Evolutionary conservation across 2,113 vertebrate species (phyloP).

Genomic region (Thunnus thynnus): DNA sequence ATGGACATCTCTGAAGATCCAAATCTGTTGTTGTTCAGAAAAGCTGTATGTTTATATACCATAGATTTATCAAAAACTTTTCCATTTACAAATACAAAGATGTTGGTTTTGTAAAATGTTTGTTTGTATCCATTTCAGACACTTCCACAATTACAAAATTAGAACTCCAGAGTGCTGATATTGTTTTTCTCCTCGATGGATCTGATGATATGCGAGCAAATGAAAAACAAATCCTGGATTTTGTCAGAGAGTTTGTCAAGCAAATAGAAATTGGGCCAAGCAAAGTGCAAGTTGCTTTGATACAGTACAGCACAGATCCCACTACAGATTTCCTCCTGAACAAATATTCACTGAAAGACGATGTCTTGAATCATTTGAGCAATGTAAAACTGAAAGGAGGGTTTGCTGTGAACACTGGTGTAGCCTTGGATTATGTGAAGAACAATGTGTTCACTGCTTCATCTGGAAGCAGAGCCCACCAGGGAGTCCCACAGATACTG

Average conservation of each 20-base stretch:
- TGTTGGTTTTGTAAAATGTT: conserved; percentile 26
- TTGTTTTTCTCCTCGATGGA: conserved; percentile 82
- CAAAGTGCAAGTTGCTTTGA: conserved; percentile 78
- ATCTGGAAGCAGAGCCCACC: conserved; percentile 76
- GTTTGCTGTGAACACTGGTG: conserved; percentile 62
- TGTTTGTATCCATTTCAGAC: conserved; percentile 70
- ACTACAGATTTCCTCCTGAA: conserved; percentile 75
- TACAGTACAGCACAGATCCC: conserved; percentile 74
- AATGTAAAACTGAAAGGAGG: conserved; percentile 78
- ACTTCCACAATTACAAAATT: conserved; percentile 43
- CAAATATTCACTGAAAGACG: conserved; percentile 64
- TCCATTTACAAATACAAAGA: background rate
- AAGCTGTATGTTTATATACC: background rate
- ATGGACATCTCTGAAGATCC: background rate
- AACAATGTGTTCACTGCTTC: conserved; percentile 72
- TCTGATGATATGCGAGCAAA: conserved; percentile 72
- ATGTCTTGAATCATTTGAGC: conserved; percentile 61
- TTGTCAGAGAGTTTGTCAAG: conserved; percentile 77
- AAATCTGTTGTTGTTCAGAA: too few species aligned
- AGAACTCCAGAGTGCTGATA: conserved; percentile 61
- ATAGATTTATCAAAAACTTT: background rate
- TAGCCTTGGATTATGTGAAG: conserved; percentile 75
- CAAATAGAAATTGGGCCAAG: conserved; percentile 72
- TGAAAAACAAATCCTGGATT: conserved; percentile 67
- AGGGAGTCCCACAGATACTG: conserved; percentile 80